Percentiles rank a stretch among this genome's conserved stretches.
These are phyloP conservation scores for Drosophila saltans DNA, from an alignment of 1,140 invertebrate species.

Conservation along the genomic window DNA sequence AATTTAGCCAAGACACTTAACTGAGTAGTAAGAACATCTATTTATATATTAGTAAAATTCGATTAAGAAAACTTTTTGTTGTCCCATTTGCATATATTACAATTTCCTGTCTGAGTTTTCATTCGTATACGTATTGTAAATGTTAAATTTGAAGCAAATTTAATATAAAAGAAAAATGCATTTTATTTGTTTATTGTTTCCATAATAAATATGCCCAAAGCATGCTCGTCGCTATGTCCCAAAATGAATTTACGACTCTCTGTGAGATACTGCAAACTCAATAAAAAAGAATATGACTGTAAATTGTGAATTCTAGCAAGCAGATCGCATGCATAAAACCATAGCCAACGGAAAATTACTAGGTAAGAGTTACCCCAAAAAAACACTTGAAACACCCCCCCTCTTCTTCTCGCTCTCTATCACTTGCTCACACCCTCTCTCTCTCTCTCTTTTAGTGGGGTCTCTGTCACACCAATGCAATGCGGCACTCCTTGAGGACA, in stretches of 20 bases:
- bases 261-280: slow-evolving; percentile 41
- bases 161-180: slow-evolving; percentile 12
- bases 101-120: background rate
- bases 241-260: slow-evolving; percentile 22
- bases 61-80: too few relatives aligned
- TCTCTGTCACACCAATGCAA: slow-evolving; percentile 29
- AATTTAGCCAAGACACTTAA: too few relatives aligned
- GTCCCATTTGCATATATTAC: too few relatives aligned
- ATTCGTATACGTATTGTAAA: background rate
- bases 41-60: too few relatives aligned
- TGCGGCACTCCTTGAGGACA: slow-evolving; percentile 25
- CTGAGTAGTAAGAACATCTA: too few relatives aligned
- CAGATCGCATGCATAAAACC: slow-evolving; percentile 68
- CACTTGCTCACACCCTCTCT: slow-evolving; percentile 1
- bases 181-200: slow-evolving; percentile 8
- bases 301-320: slow-evolving; percentile 43
- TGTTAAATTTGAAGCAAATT: slow-evolving; percentile 2
- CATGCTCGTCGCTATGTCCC: slow-evolving; percentile 7
- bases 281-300: slow-evolving; percentile 66
- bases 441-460: slow-evolving; percentile 25
- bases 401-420: slow-evolving; percentile 5
- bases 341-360: slow-evolving; percentile 37
- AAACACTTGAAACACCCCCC: background rate
- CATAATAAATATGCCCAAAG: slow-evolving; percentile 13
- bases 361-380: slow-evolving; percentile 23